phyloP scores from a whole-genome alignment of 2,888 invertebrate genomes.

The Gortyna flavago region DNA sequence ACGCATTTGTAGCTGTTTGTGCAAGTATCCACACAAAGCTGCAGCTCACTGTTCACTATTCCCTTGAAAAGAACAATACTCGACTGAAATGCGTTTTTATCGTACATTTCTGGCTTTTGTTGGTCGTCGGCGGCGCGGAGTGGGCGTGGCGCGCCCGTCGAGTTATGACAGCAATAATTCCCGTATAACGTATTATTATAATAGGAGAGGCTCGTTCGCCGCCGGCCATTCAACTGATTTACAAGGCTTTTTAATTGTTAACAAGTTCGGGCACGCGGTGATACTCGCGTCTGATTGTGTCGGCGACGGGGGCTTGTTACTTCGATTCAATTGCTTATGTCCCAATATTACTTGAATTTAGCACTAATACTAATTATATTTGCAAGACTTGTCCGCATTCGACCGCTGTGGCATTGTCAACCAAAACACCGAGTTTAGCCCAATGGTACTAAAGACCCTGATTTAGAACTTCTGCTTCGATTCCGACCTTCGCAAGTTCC shows the following conservation, averaged over 20 bases:
- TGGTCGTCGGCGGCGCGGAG: conserved; percentile 20
- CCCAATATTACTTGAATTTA: not conserved
- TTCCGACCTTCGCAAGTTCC: not conserved
- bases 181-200: conserved; percentile 67
- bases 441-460: not conserved
- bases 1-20: conserved; percentile 3
- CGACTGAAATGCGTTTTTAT: conserved; percentile 35
- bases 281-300: not conserved
- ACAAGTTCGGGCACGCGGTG: conserved; percentile 24
- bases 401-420: not conserved
- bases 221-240: conserved; percentile 71
- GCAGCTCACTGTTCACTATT: not conserved
- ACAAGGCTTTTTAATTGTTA: conserved; percentile 67
- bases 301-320: not conserved
- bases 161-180: conserved; percentile 72
- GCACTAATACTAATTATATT: not conserved
- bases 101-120: conserved; percentile 41
- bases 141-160: conserved; percentile 57
- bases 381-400: not conserved
- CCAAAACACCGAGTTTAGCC: not conserved
- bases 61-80: not conserved
- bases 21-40: conserved; percentile 13
- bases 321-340: not conserved
- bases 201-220: conserved; percentile 36
- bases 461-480: not conserved